These are phyloP conservation scores for Trichopria drosophilae DNA, from an alignment of 2,888 invertebrate genomes.

Conservation along the genomic window DNA sequence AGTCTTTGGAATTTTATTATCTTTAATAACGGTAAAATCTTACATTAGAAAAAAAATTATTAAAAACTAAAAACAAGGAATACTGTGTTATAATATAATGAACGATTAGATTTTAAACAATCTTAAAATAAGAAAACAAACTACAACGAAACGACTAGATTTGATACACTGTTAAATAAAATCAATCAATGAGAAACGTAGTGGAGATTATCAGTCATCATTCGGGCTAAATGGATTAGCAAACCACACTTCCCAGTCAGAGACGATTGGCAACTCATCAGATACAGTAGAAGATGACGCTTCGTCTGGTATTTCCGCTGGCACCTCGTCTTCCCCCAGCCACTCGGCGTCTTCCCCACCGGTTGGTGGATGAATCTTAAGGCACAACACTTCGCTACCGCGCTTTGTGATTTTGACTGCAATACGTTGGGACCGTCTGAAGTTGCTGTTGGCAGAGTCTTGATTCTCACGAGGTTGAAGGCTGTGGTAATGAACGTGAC, in stretches of 20 bases:
- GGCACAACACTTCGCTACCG: not conserved
- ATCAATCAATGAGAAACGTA: too few species aligned
- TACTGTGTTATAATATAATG: too few species aligned
- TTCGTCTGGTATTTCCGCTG: not conserved
- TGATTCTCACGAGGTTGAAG: not conserved
- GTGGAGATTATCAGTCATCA: too few species aligned
- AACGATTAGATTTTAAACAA: too few species aligned
- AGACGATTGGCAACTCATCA: not conserved
- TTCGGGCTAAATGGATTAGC: not conserved
- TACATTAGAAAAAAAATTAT: too few species aligned
- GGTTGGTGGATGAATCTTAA: not conserved
- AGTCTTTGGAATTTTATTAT: too few species aligned
- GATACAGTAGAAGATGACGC: not conserved
- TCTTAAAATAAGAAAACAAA: too few species aligned
- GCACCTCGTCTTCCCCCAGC: slow-evolving; percentile 1
- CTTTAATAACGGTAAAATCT: too few species aligned
- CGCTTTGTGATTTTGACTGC: not conserved
- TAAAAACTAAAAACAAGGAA: too few species aligned
- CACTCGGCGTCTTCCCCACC: slow-evolving; percentile 2
- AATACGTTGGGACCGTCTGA: not conserved
- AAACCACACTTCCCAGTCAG: not conserved
- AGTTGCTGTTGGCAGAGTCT: not conserved
- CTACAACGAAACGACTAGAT: too few species aligned
- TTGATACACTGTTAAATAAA: too few species aligned
- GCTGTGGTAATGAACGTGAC: not conserved